phyloP scores from a whole-genome alignment of 1,140 invertebrate species.

The Conus ventricosus region DNA sequence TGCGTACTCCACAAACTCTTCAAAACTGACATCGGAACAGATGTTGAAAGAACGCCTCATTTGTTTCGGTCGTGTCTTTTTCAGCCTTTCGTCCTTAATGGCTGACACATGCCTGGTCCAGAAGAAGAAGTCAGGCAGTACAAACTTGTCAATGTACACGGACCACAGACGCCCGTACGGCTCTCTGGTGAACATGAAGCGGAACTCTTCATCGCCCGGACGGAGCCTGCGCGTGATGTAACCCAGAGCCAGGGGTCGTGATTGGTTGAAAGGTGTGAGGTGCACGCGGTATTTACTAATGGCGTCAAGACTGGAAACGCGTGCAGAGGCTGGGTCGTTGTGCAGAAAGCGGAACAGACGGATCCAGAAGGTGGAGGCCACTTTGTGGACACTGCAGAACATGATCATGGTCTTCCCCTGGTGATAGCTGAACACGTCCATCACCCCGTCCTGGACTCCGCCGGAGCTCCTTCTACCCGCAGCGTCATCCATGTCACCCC shows the following conservation, averaged over 20 bases:
- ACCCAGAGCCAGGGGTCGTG: neutral
- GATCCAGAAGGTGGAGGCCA: conserved; percentile 44
- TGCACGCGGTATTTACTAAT: conserved; percentile 41
- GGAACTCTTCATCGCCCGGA: conserved; percentile 28
- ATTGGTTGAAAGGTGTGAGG: conserved; percentile 24
- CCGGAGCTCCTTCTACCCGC: neutral
- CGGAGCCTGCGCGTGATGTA: conserved; percentile 29
- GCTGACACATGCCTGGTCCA: conserved; percentile 20
- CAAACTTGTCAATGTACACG: conserved; percentile 46
- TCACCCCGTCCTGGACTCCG: neutral
- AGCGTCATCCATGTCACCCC: neutral
- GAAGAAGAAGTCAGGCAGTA: conserved; percentile 39
- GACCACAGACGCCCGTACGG: conserved; percentile 42
- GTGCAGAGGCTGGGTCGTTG: conserved; percentile 17
- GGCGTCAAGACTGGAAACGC: conserved; percentile 14
- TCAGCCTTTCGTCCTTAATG: conserved; percentile 19
- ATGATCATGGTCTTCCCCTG: neutral
- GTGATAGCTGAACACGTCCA: conserved; percentile 20
- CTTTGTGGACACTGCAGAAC: conserved; percentile 41
- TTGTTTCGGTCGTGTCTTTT: neutral
- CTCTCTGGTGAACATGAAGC: conserved; percentile 42
- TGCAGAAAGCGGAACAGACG: conserved; percentile 39
- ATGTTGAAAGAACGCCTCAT: neutral
- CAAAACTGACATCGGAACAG: conserved; percentile 42
- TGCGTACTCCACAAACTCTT: conserved; percentile 44